Evolutionary conservation across 2,113 vertebrate species (phyloP).

Genomic region (Struthio camelus): DNA sequence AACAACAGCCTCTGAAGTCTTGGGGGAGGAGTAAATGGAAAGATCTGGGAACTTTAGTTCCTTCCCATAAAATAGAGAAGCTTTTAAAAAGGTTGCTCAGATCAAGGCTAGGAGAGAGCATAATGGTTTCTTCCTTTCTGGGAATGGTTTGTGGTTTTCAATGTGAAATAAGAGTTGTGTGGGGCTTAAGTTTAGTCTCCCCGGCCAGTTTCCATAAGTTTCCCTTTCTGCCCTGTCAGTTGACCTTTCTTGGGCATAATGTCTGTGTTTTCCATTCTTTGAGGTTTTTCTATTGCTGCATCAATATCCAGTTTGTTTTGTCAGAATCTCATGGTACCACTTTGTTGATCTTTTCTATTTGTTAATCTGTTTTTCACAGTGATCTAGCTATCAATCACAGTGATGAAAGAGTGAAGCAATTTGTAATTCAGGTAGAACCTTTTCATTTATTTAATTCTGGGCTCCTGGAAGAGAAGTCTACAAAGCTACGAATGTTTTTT

Average conservation of each 20-base stretch:
- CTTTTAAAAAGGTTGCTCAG: neutral
- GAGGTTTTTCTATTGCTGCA: neutral
- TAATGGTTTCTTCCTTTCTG: conserved; percentile 1
- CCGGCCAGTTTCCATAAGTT: neutral
- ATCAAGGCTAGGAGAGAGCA: neutral
- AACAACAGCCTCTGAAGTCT: neutral
- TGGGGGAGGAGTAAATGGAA: neutral
- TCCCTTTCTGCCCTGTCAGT: conserved; percentile 1
- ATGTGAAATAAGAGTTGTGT: conserved; percentile 46
- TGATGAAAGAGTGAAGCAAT: neutral
- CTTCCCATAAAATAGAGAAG: neutral
- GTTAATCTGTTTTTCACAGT: neutral
- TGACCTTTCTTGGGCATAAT: conserved; percentile 6
- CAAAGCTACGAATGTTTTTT: neutral
- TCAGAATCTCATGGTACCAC: neutral
- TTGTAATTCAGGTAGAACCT: neutral
- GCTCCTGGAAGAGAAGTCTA: neutral
- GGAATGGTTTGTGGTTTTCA: conserved; percentile 35
- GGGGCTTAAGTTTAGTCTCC: conserved; percentile 25
- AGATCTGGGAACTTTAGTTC: neutral
- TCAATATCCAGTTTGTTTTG: neutral
- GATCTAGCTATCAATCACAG: neutral
- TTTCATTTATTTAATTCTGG: neutral
- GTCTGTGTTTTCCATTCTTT: conserved; percentile 15
- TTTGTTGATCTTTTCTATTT: neutral